A percentile compares a stretch with the other conserved stretches of the same genome.
Evolutionary conservation across 2,113 vertebrate genomes (phyloP).

Genomic region (Pteruthius melanotis): DNA sequence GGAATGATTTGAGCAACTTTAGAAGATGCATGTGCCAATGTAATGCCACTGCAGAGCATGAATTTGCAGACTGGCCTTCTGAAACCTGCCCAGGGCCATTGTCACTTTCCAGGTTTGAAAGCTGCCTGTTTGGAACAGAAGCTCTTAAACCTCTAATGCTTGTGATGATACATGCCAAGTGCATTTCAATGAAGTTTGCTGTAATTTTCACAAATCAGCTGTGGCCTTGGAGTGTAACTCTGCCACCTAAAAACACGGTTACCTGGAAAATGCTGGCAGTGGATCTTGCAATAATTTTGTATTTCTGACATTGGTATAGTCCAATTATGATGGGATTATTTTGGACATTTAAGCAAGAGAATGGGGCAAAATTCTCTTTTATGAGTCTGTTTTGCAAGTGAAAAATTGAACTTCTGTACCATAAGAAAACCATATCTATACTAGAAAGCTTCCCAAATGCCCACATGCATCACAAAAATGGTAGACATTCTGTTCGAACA

Average conservation of each 20-base stretch:
- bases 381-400: background rate
- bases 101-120: background rate
- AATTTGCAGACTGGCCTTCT: background rate
- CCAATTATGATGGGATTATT: background rate
- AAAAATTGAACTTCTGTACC: background rate
- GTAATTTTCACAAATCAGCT: background rate
- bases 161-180: background rate
- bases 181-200: background rate
- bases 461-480: background rate
- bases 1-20: background rate
- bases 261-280: background rate
- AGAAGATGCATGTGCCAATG: background rate
- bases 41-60: background rate
- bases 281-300: background rate
- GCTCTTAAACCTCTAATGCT: background rate
- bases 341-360: background rate
- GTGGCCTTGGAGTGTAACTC: background rate
- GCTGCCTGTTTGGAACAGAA: background rate
- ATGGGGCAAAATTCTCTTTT: background rate
- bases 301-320: background rate
- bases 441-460: background rate
- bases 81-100: background rate
- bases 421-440: background rate
- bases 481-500: background rate
- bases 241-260: background rate